Evolutionary conservation across 2,113 vertebrate genomes (phyloP), one percentile per base, ranked within the genome.

Genomic region (Theristicus caerulescens): DNA sequence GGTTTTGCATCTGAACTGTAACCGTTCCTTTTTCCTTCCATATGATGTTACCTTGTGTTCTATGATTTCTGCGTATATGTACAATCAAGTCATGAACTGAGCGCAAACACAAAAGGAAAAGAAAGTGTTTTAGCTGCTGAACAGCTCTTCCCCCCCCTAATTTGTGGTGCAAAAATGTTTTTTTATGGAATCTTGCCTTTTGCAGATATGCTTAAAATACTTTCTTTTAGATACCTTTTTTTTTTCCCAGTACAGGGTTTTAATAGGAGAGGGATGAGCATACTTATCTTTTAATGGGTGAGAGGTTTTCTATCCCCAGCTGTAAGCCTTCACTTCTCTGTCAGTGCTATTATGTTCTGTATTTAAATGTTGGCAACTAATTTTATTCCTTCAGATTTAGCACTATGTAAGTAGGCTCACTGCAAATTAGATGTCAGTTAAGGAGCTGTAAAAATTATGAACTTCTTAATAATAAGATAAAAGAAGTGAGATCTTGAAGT

Each of bases 351-450:
- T 87, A 16, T 65, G 7, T 71, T 94, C 83, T 70, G 5, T 22
- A 10, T 85, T 87, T 85, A 47, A 83, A 65, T 4, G 6, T 3
- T 61, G 80, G 80, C 71, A 96, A 7, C 87, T 95, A 61, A 14
- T 96, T 95, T 87, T 77, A 61, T 93, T 93, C 77, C 89, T 92
- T 40, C 36, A 87, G 90, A 94, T 92, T 51, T 85, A 95, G 77
- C 80, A 19, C 66, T 86, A 59, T 26, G 4, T 25, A 65, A 49
- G 86, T 71, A 93, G 86, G 86, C 79, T 95, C 29, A 18, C 73
- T 95, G 94, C 93, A 88, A n/a, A 77, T 26, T 44, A 93, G 74
- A 29, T 97, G 95, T 97, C 91, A 95, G 26, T 95, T 95, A 79
- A 93, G 83, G 66, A 91, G 77, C 72, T 77, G 16, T 55, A 20